Percentiles rank a stretch among this genome's conserved stretches.
phyloP scores from a whole-genome alignment of 2,797 vertebrate species.

The Aulostomus chinensis region DNA sequence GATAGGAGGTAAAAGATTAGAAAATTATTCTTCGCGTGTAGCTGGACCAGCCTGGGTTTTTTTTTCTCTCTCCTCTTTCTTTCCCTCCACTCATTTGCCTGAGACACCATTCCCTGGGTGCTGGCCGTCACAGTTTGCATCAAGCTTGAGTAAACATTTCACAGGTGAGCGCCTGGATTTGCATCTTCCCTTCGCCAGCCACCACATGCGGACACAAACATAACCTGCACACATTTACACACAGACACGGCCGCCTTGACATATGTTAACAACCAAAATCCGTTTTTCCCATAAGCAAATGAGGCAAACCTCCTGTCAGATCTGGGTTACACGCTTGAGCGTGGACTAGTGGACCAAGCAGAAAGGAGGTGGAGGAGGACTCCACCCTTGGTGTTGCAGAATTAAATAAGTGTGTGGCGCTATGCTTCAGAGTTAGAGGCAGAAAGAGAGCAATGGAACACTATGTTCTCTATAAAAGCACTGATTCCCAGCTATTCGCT shows the following conservation, averaged over 20 bases:
- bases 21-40: constrained; percentile 10
- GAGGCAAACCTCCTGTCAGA: constrained; percentile 74
- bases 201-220: constrained; percentile 52
- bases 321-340: constrained; percentile 84
- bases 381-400: constrained; percentile 37
- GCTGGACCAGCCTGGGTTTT: no score
- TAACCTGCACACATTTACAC: constrained; percentile 36
- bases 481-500: constrained; percentile 64
- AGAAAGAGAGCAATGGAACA: constrained; percentile 61
- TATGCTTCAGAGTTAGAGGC: constrained; percentile 40
- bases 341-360: constrained; percentile 80
- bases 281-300: constrained; percentile 81
- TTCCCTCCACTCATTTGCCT: constrained; percentile 76
- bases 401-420: constrained; percentile 50
- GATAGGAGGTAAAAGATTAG: constrained; percentile 16
- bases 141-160: constrained; percentile 80
- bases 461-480: constrained; percentile 74
- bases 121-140: constrained; percentile 82
- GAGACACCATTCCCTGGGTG: constrained; percentile 74
- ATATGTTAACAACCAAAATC: constrained; percentile 80
- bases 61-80: constrained; percentile 26
- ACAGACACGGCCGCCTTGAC: constrained; percentile 52
- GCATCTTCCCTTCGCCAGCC: constrained; percentile 72
- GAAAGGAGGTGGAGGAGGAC: constrained; percentile 42
- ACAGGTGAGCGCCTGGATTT: constrained; percentile 84